Evolutionary conservation across 2,113 vertebrate species (phyloP).

Genomic region (Chamaea fasciata): DNA sequence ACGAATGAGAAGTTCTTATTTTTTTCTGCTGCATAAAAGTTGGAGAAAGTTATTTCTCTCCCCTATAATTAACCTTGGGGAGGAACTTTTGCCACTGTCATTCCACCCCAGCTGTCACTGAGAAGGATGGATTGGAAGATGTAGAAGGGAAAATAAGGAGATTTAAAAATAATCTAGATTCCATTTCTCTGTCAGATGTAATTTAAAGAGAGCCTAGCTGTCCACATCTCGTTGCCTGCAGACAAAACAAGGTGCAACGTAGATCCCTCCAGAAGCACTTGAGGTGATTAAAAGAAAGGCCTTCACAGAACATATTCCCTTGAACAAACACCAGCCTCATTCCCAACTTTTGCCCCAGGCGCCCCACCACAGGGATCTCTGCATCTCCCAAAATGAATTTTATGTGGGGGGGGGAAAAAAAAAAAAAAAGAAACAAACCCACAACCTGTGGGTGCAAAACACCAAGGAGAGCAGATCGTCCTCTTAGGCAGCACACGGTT

Average conservation of each 20-base stretch:
- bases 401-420: fast-evolving
- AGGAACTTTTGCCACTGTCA: not conserved
- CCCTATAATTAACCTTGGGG: not conserved
- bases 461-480: fast-evolving
- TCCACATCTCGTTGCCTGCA: not conserved
- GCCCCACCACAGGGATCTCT: not conserved
- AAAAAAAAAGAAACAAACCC: not conserved
- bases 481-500: not conserved
- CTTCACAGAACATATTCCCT: not conserved
- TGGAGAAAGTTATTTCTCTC: not conserved
- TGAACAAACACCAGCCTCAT: not conserved
- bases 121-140: not conserved
- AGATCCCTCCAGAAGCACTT: not conserved
- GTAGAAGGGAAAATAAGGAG: not conserved
- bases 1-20: fast-evolving
- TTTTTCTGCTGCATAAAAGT: not conserved
- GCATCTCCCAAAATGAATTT: not conserved
- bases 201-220: not conserved
- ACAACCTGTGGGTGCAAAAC: not conserved
- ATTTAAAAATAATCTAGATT: not conserved
- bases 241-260: not conserved
- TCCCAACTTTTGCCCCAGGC: fast-evolving
- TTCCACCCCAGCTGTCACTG: not conserved
- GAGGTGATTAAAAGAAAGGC: not conserved
- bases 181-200: not conserved